Conservation (phyloP, 2,797 vertebrate genomes). For the Mormyrops boulengeri region DNA sequence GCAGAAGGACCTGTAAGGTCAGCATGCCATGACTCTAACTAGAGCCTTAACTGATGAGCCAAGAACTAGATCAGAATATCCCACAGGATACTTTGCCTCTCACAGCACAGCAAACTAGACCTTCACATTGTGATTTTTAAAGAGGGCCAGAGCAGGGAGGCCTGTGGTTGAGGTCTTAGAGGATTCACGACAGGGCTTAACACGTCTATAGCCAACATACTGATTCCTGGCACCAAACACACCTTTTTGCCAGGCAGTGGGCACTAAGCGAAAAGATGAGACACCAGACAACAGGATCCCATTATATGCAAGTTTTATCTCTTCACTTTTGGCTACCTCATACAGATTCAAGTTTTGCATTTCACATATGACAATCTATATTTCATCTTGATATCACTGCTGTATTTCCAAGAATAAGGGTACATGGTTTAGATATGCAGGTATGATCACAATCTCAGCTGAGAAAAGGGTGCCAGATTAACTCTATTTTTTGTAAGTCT, state of each 20-base stretch:
- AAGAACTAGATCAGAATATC: not conserved
- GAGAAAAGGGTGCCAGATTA: not conserved
- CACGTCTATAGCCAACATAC: not conserved
- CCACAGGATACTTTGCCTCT: not conserved
- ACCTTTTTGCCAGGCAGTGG: not conserved
- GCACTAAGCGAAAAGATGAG: not conserved
- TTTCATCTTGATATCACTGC: not conserved
- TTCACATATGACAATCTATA: not conserved
- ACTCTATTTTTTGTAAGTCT: not conserved
- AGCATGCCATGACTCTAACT: not conserved
- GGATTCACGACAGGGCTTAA: not conserved
- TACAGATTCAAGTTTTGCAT: not conserved
- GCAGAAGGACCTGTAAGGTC: not conserved
- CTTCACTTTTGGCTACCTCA: not conserved
- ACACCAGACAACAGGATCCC: not conserved
- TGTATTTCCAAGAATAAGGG: not conserved
- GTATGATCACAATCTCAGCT: not conserved
- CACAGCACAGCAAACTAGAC: not conserved
- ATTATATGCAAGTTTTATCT: not conserved
- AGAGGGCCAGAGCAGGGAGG: not conserved
- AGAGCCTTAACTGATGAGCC: not conserved
- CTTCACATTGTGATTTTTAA: not conserved
- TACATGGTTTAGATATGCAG: not conserved
- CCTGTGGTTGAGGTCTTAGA: not conserved
- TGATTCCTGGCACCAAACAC: not conserved